These are phyloP conservation scores for Halichondria panicea DNA, from an alignment of 37 sponge, comb jelly and placozoan genomes.

Conservation along the genomic window DNA sequence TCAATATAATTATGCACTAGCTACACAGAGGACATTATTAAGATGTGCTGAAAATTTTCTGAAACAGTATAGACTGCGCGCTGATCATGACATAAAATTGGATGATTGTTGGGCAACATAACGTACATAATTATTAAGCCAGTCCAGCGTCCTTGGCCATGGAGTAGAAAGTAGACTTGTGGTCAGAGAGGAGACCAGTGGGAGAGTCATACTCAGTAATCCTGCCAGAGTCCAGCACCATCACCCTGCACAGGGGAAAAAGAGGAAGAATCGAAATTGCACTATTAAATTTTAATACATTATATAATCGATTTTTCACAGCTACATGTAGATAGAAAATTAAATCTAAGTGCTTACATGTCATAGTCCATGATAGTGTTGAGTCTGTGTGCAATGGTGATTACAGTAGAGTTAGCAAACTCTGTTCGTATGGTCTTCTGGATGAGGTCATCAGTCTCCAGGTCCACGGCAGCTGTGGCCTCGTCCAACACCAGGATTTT, in stretches of 20 bases:
- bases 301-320: no score
- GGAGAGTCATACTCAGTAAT: slow-evolving; percentile 88
- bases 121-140: no score
- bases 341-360: slow-evolving; percentile 54
- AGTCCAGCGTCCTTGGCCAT: slow-evolving; percentile 91
- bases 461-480: slow-evolving; percentile 99
- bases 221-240: slow-evolving; percentile 86
- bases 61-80: no score
- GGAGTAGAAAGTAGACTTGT: slow-evolving; percentile 69
- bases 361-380: slow-evolving; percentile 99
- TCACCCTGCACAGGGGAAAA: slow-evolving; percentile 66
- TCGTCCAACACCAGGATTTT: slow-evolving; percentile 98
- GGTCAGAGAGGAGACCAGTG: slow-evolving; percentile 57
- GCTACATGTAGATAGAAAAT: no score
- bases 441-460: slow-evolving; percentile 97
- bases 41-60: no score
- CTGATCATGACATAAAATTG: no score
- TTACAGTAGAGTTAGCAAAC: slow-evolving; percentile 91
- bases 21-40: no score
- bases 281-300: no score
- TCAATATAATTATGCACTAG: no score
- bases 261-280: no score
- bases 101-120: no score
- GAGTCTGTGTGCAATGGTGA: slow-evolving; percentile 98
- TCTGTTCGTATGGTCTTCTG: slow-evolving; percentile 93